Percentiles rank a stretch among this genome's conserved stretches.
Conservation (phyloP, 2,113 vertebrate species). For the Lagopus muta region DNA sequence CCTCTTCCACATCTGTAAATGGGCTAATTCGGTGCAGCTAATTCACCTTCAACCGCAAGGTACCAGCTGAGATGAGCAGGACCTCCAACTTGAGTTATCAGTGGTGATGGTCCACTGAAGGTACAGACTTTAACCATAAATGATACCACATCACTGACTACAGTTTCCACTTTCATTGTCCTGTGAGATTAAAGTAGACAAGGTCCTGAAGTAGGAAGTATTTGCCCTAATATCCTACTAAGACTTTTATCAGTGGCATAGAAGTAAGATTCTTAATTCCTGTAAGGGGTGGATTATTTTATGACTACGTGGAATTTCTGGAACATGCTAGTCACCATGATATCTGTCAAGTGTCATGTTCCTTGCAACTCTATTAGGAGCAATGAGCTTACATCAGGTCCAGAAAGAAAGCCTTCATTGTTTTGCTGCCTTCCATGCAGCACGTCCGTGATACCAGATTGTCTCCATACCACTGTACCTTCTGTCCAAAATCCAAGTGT, state of each 20-base stretch:
- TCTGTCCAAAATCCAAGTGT: not conserved
- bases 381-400: not conserved
- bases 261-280: not conserved
- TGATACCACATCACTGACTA: not conserved
- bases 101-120: not conserved
- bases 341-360: accelerated
- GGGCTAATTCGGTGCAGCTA: not conserved
- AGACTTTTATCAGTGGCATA: not conserved
- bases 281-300: not conserved
- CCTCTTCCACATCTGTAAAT: not conserved
- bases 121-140: not conserved
- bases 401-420: not conserved
- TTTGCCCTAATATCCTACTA: not conserved
- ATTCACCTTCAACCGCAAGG: not conserved
- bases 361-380: not conserved
- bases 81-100: not conserved
- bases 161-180: not conserved
- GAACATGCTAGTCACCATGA: accelerated
- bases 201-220: not conserved
- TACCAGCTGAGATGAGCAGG: not conserved
- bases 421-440: not conserved
- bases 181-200: not conserved
- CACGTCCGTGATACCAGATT: accelerated
- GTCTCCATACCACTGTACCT: accelerated
- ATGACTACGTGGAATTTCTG: not conserved